A percentile compares a stretch with the other conserved stretches of the same genome.
phyloP scores from a whole-genome alignment of 2,888 invertebrate genomes.

The Mythimna pallens region DNA sequence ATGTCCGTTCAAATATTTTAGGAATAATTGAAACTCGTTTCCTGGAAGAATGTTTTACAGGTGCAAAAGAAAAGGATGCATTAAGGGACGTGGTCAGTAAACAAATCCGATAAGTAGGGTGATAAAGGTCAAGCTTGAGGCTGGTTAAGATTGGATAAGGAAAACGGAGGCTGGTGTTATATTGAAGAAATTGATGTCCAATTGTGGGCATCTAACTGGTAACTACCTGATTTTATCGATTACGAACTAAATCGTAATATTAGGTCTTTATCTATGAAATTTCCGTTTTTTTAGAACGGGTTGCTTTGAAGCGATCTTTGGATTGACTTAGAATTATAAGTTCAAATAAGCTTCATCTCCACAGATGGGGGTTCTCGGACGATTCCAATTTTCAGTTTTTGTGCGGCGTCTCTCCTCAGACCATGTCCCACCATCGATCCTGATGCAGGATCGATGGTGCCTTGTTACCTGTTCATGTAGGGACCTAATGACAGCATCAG shows the following conservation, averaged over 20 bases:
- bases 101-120: conserved; percentile 7
- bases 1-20: conserved; percentile 38
- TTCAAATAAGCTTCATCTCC: no score
- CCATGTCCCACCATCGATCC: no score
- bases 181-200: background rate
- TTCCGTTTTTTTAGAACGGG: no score
- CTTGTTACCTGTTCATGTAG: no score
- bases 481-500: no score
- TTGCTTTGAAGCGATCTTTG: no score
- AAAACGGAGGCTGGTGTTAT: background rate
- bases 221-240: background rate
- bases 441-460: no score
- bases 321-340: no score
- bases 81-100: conserved; percentile 21
- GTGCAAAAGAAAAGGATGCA: conserved; percentile 6
- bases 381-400: no score
- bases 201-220: background rate
- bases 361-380: no score
- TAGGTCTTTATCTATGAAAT: no score
- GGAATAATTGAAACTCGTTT: conserved; percentile 31
- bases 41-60: conserved; percentile 10
- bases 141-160: background rate
- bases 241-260: background rate
- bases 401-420: no score
- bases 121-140: background rate